phyloP scores from a whole-genome alignment of 2,113 vertebrate species.

The Chroicocephalus ridibundus region DNA sequence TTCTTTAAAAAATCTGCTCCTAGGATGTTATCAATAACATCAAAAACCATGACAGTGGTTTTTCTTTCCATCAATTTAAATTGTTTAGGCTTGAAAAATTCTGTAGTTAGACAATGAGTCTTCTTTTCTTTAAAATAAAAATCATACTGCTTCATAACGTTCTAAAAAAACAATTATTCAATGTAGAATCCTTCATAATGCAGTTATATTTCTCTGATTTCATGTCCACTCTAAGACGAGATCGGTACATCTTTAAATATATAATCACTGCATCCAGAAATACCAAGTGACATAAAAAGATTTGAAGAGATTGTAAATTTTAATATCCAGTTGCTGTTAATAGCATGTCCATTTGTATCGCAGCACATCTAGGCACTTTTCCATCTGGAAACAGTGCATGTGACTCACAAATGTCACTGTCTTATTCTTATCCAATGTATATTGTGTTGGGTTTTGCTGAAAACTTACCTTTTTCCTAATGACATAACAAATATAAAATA shows the following conservation, averaged over 20 bases:
- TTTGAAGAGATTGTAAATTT: neutral
- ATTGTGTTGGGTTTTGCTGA: neutral
- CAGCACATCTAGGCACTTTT: neutral
- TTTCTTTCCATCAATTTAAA: neutral
- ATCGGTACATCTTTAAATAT: neutral
- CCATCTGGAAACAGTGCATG: neutral
- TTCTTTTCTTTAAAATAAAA: neutral
- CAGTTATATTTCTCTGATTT: neutral
- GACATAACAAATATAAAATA: neutral
- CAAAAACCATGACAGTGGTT: neutral
- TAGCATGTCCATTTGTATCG: neutral
- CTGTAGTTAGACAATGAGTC: neutral
- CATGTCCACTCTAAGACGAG: neutral
- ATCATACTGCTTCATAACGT: neutral
- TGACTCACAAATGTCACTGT: neutral
- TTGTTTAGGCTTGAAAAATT: neutral
- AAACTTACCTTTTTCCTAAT: neutral
- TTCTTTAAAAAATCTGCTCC: neutral
- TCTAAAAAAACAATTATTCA: neutral
- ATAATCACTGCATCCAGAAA: neutral
- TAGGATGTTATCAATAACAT: neutral
- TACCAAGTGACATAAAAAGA: neutral
- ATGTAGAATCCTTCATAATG: neutral
- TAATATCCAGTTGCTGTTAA: conserved; percentile 19
- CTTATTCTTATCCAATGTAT: neutral